phyloP scores from a whole-genome alignment of 2,888 invertebrate species.

The Metacarcinus magister region DNA sequence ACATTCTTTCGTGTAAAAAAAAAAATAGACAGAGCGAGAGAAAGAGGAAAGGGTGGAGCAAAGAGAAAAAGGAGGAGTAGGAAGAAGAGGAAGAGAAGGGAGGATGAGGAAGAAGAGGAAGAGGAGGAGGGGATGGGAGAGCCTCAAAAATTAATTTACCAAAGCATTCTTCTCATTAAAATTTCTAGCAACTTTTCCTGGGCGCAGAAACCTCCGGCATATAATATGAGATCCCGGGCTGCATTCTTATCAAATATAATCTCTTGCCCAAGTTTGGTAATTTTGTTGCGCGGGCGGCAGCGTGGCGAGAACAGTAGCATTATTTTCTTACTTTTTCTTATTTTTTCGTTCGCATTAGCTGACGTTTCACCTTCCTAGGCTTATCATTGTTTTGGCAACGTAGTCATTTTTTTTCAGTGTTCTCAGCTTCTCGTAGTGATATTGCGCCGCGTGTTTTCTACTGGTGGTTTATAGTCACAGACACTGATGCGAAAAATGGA shows the following conservation, averaged over 20 bases:
- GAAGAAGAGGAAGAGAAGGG: neutral
- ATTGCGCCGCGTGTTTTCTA: neutral
- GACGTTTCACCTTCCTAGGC: neutral
- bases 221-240: slow-evolving; percentile 75
- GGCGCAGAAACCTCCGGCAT: slow-evolving; percentile 65
- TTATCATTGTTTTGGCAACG: neutral
- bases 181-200: slow-evolving; percentile 70
- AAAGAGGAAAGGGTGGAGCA: neutral
- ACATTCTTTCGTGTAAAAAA: neutral
- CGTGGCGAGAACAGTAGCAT: slow-evolving; percentile 67
- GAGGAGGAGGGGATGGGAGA: slow-evolving; percentile 55
- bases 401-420: neutral
- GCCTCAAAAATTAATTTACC: slow-evolving; percentile 78
- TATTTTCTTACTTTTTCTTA: slow-evolving; percentile 32
- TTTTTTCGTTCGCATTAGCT: neutral
- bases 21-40: neutral
- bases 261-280: slow-evolving; percentile 74
- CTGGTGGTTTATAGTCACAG: neutral
- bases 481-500: neutral
- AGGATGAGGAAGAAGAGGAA: neutral
- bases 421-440: neutral
- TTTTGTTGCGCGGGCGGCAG: slow-evolving; percentile 66
- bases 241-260: slow-evolving; percentile 76
- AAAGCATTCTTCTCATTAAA: slow-evolving; percentile 78
- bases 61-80: neutral